Evolutionary conservation across 2,797 vertebrate species (phyloP).

Genomic region (Synaphobranchus kaupii): DNA sequence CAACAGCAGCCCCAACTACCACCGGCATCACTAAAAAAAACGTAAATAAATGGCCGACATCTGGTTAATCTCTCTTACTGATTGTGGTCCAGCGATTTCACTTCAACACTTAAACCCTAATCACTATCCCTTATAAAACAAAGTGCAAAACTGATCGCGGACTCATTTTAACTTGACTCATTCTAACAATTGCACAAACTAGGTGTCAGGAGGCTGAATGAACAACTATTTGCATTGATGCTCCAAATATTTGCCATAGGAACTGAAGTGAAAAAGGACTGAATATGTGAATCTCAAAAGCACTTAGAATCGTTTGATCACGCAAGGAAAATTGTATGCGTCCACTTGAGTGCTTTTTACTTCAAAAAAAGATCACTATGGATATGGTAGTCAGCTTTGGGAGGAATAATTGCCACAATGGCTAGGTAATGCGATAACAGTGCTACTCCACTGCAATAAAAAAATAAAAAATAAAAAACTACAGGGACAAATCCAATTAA

Average conservation of each 20-base stretch:
- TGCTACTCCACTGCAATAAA: background rate
- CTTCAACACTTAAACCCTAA: background rate
- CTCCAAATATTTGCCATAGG: conserved; percentile 37
- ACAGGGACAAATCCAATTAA: conserved; percentile 21
- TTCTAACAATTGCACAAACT: background rate
- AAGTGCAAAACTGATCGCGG: background rate
- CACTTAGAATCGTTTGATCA: background rate
- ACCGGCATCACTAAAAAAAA: background rate
- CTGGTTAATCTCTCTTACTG: background rate
- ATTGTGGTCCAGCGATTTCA: background rate
- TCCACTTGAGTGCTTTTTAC: conserved; percentile 41
- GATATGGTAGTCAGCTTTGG: conserved; percentile 77
- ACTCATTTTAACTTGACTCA: background rate
- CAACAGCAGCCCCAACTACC: background rate
- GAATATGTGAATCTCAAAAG: background rate
- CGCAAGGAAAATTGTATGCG: background rate
- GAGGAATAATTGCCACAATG: conserved; percentile 60
- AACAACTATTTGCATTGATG: conserved; percentile 61
- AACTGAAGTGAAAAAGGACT: background rate
- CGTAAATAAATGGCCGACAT: background rate
- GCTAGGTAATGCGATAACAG: conserved; percentile 41
- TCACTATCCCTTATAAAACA: background rate
- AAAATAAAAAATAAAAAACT: background rate
- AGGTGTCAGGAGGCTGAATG: conserved; percentile 62
- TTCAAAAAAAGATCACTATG: conserved; percentile 69